These are phyloP conservation scores for Ceratitis capitata DNA, from an alignment of 1,140 invertebrate species.

Conservation along the genomic window DNA sequence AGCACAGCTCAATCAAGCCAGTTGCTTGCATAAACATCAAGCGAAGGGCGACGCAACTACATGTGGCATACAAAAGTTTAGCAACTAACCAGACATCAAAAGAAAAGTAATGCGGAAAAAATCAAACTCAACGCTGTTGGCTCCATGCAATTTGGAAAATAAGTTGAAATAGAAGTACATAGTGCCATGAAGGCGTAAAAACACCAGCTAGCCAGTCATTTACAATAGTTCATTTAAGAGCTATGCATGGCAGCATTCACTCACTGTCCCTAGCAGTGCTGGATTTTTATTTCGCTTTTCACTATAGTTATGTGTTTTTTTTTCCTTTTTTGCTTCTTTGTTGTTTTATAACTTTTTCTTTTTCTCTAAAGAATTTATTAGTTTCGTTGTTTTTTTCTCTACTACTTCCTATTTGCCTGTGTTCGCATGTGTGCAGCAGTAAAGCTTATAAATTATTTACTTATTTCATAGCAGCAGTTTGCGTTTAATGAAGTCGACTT, in stretches of 20 bases:
- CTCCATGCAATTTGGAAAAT: neutral
- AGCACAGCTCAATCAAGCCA: neutral
- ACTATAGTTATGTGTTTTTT: neutral
- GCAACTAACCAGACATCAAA: neutral
- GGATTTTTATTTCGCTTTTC: neutral
- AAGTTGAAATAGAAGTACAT: too few species aligned
- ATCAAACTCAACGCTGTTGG: slow-evolving; percentile 6
- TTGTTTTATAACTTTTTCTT: too few species aligned
- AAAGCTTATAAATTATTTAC: slow-evolving; percentile 30
- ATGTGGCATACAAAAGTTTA: neutral
- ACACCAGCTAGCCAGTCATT: slow-evolving; percentile 9
- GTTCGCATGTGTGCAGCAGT: neutral
- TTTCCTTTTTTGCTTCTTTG: neutral
- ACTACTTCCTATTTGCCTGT: neutral
- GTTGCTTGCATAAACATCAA: neutral
- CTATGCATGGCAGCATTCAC: neutral
- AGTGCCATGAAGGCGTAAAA: neutral
- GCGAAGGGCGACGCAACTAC: neutral
- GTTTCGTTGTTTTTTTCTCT: neutral
- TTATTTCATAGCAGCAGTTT: slow-evolving; percentile 22
- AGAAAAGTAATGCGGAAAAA: neutral
- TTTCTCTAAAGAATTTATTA: too few species aligned
- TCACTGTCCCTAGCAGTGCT: neutral
- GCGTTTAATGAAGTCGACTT: slow-evolving; percentile 22
- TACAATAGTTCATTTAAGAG: neutral